Conservation (phyloP, 2,888 invertebrate genomes). For the Drosophila merina region DNA sequence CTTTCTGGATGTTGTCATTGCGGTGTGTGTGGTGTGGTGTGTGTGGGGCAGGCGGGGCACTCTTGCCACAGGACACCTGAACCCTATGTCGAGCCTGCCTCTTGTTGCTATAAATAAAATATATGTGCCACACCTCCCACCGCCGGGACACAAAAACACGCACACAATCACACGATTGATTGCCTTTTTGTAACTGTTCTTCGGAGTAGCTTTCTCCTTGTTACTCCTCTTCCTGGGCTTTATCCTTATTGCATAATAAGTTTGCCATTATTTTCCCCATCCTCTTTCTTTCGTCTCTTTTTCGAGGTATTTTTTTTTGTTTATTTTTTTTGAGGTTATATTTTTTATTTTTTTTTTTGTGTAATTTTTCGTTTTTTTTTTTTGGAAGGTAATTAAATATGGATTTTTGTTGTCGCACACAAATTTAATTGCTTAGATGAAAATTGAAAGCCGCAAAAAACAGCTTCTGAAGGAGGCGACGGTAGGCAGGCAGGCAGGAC, state of each 20-base stretch:
- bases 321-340: no score
- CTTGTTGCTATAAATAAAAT: constrained; percentile 73
- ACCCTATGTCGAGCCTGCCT: constrained; percentile 50
- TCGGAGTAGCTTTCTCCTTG: background rate
- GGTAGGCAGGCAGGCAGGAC: background rate
- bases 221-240: background rate
- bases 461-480: background rate
- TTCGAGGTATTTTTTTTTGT: no score
- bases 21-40: background rate
- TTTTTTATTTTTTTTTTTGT: no score
- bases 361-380: constrained; percentile 8
- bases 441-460: constrained; percentile 10
- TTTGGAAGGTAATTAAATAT: constrained; percentile 47
- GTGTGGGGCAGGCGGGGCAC: background rate
- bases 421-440: constrained; percentile 44
- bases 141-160: constrained; percentile 3
- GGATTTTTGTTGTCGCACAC: constrained; percentile 37
- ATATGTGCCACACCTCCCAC: constrained; percentile 45
- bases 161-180: constrained; percentile 67
- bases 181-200: constrained; percentile 41
- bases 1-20: constrained; percentile 28
- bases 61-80: constrained; percentile 18
- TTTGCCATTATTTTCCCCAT: constrained; percentile 28
- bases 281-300: background rate
- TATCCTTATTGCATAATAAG: constrained; percentile 56